phyloP scores from a whole-genome alignment of 2,888 invertebrate genomes.

The Yponomeuta cagnagella region DNA sequence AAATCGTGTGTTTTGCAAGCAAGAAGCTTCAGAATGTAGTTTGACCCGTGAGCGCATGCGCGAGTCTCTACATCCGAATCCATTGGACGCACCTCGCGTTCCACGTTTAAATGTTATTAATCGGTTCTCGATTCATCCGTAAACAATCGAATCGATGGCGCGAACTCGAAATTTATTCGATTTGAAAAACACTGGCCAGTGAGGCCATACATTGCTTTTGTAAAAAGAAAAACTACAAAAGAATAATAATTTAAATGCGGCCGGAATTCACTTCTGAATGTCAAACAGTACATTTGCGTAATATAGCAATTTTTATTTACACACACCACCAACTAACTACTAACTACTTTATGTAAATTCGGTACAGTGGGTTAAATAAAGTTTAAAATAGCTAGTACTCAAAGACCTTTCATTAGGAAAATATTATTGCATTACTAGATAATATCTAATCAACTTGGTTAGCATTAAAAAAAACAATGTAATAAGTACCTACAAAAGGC shows the following conservation, averaged over 20 bases:
- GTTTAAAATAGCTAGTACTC: background rate
- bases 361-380: background rate
- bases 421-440: too few species aligned
- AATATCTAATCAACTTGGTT: too few species aligned
- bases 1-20: background rate
- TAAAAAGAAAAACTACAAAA: background rate
- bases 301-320: slow-evolving; percentile 5
- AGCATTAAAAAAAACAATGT: too few species aligned
- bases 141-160: slow-evolving; percentile 17
- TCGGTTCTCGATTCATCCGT: slow-evolving; percentile 18
- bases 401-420: background rate
- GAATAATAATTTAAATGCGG: slow-evolving; percentile 2
- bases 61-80: slow-evolving; percentile 15
- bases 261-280: background rate
- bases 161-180: background rate
- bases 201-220: background rate
- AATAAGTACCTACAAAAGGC: too few species aligned
- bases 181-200: background rate
- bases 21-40: slow-evolving; percentile 2
- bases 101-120: slow-evolving; percentile 20
- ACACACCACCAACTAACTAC: background rate
- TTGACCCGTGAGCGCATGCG: slow-evolving; percentile 17
- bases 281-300: background rate
- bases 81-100: slow-evolving; percentile 16
- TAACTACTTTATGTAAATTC: background rate